Conservation (phyloP, 2,113 vertebrate genomes). For the Bungarus multicinctus region DNA sequence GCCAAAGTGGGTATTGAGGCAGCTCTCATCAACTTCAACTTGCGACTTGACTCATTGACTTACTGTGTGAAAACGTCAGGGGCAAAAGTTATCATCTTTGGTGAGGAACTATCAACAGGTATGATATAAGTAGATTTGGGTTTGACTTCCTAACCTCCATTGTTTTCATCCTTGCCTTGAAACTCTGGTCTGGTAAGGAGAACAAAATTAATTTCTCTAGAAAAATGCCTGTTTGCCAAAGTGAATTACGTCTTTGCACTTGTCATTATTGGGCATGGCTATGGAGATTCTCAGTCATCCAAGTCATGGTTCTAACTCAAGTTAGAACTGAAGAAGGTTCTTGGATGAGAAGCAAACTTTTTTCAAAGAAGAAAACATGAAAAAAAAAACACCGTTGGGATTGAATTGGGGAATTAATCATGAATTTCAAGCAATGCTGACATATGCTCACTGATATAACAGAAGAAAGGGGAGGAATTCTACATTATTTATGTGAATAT, state of each 20-base stretch:
- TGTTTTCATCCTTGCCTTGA: neutral
- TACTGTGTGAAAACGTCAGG: slow-evolving; percentile 81
- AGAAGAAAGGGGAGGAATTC: neutral
- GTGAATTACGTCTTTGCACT: neutral
- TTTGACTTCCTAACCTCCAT: fast-evolving
- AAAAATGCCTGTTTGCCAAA: neutral
- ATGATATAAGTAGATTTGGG: neutral
- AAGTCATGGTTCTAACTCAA: neutral
- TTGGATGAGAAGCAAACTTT: neutral
- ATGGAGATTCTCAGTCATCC: neutral
- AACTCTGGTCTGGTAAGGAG: neutral
- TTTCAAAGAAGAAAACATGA: neutral
- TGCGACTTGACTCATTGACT: slow-evolving; percentile 77
- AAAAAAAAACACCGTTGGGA: neutral
- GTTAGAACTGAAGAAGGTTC: neutral
- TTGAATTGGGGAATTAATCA: neutral
- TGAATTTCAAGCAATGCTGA: neutral
- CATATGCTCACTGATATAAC: neutral
- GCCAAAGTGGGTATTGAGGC: slow-evolving; percentile 84
- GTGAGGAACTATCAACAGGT: slow-evolving; percentile 82
- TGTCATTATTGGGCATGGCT: neutral
- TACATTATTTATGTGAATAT: neutral
- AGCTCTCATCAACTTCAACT: slow-evolving; percentile 85
- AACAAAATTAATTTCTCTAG: neutral
- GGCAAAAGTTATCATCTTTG: slow-evolving; percentile 81